phyloP scores from a whole-genome alignment of 1,140 invertebrate species.

The Andrena cerasifolii region DNA sequence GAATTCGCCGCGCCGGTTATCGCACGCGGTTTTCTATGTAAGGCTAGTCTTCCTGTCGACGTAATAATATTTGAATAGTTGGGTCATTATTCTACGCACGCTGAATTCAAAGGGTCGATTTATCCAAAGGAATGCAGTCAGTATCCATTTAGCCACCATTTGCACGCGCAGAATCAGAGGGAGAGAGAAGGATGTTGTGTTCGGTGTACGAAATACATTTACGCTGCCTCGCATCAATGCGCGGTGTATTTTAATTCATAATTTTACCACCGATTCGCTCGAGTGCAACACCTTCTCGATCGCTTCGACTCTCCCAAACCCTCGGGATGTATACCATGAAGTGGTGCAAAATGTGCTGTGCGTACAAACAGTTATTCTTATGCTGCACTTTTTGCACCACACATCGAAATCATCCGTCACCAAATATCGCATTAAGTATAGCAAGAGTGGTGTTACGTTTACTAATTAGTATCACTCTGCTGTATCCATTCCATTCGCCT shows the following conservation, averaged over 20 bases:
- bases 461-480: conserved; percentile 44
- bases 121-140: conserved; percentile 35
- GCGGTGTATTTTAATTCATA: background rate
- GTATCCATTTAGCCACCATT: conserved; percentile 21
- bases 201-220: background rate
- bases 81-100: too few relatives aligned
- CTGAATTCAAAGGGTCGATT: conserved; percentile 36
- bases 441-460: conserved; percentile 41
- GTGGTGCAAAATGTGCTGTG: conserved; percentile 46
- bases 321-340: background rate
- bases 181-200: conserved; percentile 3
- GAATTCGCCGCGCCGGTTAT: background rate
- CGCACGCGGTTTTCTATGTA: background rate
- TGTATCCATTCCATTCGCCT: conserved; percentile 1
- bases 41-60: background rate
- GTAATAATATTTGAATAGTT: background rate
- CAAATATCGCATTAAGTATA: background rate
- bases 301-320: background rate
- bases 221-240: too few relatives aligned
- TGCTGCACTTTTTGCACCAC: conserved; percentile 55
- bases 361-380: conserved; percentile 68
- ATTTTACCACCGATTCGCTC: background rate
- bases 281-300: background rate
- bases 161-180: conserved; percentile 23
- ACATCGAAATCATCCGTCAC: background rate